Conservation (phyloP, 2,888 invertebrate genomes). For the Drosophila nigricruria region DNA sequence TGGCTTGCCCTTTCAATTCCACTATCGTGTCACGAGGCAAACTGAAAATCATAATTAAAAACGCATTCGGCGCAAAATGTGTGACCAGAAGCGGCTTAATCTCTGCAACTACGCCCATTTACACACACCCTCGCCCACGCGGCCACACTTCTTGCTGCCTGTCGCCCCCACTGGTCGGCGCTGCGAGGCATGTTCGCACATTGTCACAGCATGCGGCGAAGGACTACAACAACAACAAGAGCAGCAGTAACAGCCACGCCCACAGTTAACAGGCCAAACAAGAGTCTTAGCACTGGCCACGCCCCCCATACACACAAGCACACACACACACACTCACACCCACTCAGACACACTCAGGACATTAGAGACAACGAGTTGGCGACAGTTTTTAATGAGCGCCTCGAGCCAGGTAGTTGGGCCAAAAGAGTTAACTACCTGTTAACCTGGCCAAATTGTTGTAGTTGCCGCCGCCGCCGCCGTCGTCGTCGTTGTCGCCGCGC, state of each 20-base stretch:
- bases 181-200: constrained; percentile 16
- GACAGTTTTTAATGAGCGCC: constrained; percentile 48
- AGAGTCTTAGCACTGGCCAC: constrained; percentile 31
- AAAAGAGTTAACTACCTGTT: constrained; percentile 25
- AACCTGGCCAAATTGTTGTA: constrained; percentile 26
- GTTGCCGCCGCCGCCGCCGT: constrained; percentile 2
- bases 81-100: constrained; percentile 41
- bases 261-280: background rate
- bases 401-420: constrained; percentile 18
- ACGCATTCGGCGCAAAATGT: constrained; percentile 40
- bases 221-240: constrained; percentile 2
- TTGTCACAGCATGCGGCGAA: constrained; percentile 46
- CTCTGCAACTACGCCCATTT: background rate
- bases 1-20: background rate
- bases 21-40: background rate
- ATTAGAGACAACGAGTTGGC: constrained; percentile 40
- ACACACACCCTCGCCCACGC: background rate
- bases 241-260: constrained; percentile 36
- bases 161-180: background rate
- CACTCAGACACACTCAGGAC: constrained; percentile 10
- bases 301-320: constrained; percentile 24
- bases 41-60: constrained; percentile 26
- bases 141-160: background rate
- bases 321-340: constrained; percentile 7
- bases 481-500: constrained; percentile 11